Evolutionary conservation across 2,113 vertebrate species (phyloP).

Genomic region (Mesocricetus auratus): DNA sequence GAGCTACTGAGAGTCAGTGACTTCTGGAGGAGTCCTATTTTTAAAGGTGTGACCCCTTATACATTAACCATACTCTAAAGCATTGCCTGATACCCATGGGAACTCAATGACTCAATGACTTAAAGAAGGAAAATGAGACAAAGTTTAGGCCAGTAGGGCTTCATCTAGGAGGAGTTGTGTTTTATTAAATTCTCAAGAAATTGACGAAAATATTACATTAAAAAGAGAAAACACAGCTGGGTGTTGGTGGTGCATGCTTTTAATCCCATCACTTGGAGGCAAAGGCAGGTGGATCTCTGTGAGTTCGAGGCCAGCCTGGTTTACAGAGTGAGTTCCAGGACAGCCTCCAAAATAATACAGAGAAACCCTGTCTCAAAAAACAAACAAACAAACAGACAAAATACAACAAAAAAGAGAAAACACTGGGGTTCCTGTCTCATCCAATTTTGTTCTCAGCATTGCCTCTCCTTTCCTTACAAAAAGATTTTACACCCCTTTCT

Average conservation of each 20-base stretch:
- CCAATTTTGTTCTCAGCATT: neutral
- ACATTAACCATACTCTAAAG: neutral
- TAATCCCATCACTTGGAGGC: no score
- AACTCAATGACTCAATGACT: neutral
- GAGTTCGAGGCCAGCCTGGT: no score
- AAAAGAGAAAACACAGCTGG: neutral
- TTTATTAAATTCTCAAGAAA: neutral
- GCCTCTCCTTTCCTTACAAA: neutral
- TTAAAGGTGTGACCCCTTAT: neutral
- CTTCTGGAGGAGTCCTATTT: neutral
- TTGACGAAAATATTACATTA: neutral
- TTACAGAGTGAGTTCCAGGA: no score
- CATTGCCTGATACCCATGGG: neutral
- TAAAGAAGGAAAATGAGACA: neutral
- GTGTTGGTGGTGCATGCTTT: no score
- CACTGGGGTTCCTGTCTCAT: neutral
- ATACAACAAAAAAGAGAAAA: neutral
- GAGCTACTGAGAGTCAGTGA: neutral
- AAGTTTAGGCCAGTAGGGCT: neutral
- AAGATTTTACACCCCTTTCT: neutral
- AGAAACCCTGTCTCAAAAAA: no score
- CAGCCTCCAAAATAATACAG: no score
- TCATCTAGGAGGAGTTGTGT: neutral
- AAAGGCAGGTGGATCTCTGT: no score
- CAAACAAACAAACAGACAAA: no score